These are phyloP conservation scores for Nipponia nippon DNA, from an alignment of 2,113 vertebrate species.

Conservation along the genomic window DNA sequence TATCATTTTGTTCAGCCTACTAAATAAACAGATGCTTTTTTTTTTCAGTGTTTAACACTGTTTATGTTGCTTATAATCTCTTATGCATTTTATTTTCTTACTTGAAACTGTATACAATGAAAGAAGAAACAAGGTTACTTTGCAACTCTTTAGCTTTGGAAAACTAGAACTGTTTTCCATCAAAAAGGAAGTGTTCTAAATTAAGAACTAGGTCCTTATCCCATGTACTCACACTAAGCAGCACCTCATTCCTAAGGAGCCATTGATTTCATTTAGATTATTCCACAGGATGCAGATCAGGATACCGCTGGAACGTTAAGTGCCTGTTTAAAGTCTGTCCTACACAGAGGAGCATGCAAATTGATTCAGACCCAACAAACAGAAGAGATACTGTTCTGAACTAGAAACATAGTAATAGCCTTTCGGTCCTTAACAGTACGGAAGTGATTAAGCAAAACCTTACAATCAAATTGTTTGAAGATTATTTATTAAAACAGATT, in stretches of 20 bases:
- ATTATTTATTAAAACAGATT: background rate
- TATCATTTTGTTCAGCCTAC: background rate
- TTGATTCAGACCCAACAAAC: slow-evolving; percentile 19
- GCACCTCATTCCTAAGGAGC: slow-evolving; percentile 7
- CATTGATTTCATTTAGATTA: background rate
- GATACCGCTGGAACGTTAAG: slow-evolving; percentile 15
- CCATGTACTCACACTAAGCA: background rate
- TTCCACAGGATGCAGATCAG: background rate
- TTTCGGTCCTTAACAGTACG: background rate
- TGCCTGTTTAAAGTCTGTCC: slow-evolving; percentile 14
- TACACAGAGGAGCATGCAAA: slow-evolving; percentile 23
- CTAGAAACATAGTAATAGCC: background rate
- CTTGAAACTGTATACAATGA: background rate
- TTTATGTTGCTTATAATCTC: background rate
- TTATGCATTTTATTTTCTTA: background rate
- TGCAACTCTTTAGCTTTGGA: background rate
- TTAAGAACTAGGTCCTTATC: background rate
- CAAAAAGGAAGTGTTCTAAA: background rate
- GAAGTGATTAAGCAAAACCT: background rate
- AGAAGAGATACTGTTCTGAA: slow-evolving; percentile 20
- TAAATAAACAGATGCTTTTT: background rate
- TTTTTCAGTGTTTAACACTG: background rate
- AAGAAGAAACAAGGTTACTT: background rate
- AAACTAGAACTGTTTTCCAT: background rate
- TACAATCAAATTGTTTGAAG: background rate